phyloP scores from a whole-genome alignment of 2,797 vertebrate species.

The Dendrocincla tyrannina region DNA sequence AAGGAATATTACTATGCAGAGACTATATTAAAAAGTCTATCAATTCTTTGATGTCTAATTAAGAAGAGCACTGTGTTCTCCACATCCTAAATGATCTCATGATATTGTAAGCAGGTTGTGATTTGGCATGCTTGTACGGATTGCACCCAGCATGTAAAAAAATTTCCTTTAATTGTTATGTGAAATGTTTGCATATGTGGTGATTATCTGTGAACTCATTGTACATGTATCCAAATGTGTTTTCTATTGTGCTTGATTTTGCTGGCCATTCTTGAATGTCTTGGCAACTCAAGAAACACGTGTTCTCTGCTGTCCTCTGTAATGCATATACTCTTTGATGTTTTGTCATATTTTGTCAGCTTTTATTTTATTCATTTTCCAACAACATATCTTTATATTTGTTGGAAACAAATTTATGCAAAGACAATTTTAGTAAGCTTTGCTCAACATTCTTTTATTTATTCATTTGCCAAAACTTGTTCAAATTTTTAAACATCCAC shows the following conservation, averaged over 20 bases:
- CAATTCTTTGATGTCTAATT: conserved; percentile 55
- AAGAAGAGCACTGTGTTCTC: conserved; percentile 55
- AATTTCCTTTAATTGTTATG: conserved; percentile 83
- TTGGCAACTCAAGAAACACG: conserved; percentile 94
- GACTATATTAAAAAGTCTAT: conserved; percentile 50
- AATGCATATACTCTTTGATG: conserved; percentile 84
- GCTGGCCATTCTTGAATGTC: conserved; percentile 83
- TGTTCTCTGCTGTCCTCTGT: conserved; percentile 92
- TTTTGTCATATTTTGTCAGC: conserved; percentile 83
- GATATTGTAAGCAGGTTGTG: conserved; percentile 77
- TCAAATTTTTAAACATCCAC: conserved; percentile 48
- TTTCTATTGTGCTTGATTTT: conserved; percentile 93
- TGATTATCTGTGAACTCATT: conserved; percentile 85
- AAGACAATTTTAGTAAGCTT: conserved; percentile 83
- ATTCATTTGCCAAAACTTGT: conserved; percentile 40
- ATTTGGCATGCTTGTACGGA: conserved; percentile 86
- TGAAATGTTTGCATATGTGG: conserved; percentile 88
- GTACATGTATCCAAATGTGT: conserved; percentile 86
- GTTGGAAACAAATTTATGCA: conserved; percentile 92
- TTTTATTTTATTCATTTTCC: conserved; percentile 84
- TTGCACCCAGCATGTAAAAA: conserved; percentile 90
- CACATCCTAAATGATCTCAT: conserved; percentile 66
- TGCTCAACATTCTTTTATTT: conserved; percentile 70
- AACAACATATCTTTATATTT: conserved; percentile 92
- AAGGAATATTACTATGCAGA: conserved; percentile 60